Evolutionary conservation across 2,888 invertebrate species (phyloP), one percentile per base, ranked within the genome.

Genomic region (Ischnura elegans): DNA sequence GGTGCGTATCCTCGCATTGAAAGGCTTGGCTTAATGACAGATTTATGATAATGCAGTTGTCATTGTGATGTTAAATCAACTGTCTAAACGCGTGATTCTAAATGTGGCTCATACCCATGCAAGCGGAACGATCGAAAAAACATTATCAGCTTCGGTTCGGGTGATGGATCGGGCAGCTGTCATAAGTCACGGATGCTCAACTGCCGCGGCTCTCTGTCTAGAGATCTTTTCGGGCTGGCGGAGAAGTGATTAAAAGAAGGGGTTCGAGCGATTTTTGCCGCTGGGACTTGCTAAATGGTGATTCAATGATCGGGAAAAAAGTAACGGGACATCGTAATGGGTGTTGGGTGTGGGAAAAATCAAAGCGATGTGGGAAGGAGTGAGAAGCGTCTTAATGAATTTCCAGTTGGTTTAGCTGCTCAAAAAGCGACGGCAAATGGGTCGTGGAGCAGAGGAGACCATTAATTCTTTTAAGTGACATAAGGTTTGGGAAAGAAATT

Each of bases 401-500:
- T 86, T 86, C 86, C 46, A 86, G 86, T 86, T 45, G 86, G 86
- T 51, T 86, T 86, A 86, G 46, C 45, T 46, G 43, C 86, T n/a
- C 45, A 2, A 45, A n/a, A 45, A n/a, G 43, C 45, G 21, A 86
- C 45, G 21, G 46, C 46, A 86, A 86, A 13, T 8, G 43, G 86
- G 45, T 10, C 21, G 46, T 10, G 86, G 29, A 36, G n/a, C 1
- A 85, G 43, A n/a, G 86, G n/a, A 86, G 86, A n/a, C 86, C 86
- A 86, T 86, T 86, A 86, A 86, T 46, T 46, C 86, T 10, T 36
- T 76, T 76, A 76, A 76, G 76, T 76, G 76, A 76, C 76, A 76
- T 76, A 16, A 76, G 76, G 36, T 36, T 36, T 29, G 8, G 36
- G 76, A 36, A 76, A 76, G 25, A 36, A 10, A 36, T 76, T 36